Percentiles rank a stretch among this genome's conserved stretches.
Conservation (phyloP, 2,797 vertebrate genomes). For the Sebastes matsubarae region DNA sequence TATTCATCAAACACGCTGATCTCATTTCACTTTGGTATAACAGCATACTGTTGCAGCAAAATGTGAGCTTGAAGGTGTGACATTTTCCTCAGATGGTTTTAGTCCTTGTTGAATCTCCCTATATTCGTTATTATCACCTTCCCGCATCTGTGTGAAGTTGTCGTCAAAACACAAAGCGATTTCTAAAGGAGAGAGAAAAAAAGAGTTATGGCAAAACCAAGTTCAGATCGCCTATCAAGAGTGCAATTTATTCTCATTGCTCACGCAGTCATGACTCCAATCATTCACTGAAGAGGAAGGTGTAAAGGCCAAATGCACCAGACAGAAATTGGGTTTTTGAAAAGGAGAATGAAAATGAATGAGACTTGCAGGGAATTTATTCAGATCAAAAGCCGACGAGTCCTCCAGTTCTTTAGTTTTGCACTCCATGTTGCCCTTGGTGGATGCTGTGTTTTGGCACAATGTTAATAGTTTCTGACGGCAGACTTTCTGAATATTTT, state of each 20-base stretch:
- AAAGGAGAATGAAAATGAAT: slow-evolving; percentile 2
- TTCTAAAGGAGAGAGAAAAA: background rate
- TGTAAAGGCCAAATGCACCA: slow-evolving; percentile 17
- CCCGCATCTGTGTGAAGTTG: background rate
- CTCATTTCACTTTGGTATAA: background rate
- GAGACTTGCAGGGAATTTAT: slow-evolving; percentile 19
- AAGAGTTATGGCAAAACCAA: background rate
- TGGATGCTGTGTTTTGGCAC: slow-evolving; percentile 7
- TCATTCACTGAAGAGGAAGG: slow-evolving; percentile 17
- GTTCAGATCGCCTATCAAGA: slow-evolving; percentile 18
- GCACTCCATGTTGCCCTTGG: background rate
- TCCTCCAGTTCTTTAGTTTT: slow-evolving; percentile 1
- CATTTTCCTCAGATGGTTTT: background rate
- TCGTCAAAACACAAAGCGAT: slow-evolving; percentile 8
- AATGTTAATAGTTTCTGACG: background rate
- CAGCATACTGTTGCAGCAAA: background rate
- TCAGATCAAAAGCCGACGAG: slow-evolving; percentile 2
- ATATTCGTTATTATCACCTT: background rate
- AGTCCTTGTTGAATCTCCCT: background rate
- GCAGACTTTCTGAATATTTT: background rate
- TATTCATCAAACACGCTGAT: background rate
- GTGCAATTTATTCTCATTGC: slow-evolving; percentile 25
- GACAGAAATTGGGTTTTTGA: slow-evolving; percentile 26
- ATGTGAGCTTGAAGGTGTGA: background rate
- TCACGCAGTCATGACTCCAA: slow-evolving; percentile 32